Evolutionary conservation across 2,113 vertebrate species (phyloP).

Genomic region (Polypterus bichir): DNA sequence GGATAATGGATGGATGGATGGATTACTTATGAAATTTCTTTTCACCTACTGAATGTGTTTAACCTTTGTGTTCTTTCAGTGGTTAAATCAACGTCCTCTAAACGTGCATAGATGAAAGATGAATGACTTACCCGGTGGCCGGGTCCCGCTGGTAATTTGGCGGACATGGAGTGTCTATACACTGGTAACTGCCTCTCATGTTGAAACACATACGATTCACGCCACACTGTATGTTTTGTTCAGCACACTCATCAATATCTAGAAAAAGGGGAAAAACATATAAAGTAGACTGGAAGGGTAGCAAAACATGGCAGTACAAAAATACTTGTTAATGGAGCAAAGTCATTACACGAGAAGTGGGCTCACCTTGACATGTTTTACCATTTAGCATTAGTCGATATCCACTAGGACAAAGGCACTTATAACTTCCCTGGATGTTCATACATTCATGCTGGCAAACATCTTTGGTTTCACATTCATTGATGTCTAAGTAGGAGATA

Average conservation of each 20-base stretch:
- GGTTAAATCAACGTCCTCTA: no score
- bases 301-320: neutral
- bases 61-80: no score
- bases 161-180: constrained; percentile 88
- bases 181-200: constrained; percentile 84
- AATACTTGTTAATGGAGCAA: constrained; percentile 15
- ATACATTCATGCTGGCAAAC: constrained; percentile 85
- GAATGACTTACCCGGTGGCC: constrained; percentile 60
- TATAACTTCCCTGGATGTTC: constrained; percentile 80
- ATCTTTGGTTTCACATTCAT: constrained; percentile 82
- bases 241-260: constrained; percentile 88
- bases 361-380: constrained; percentile 84
- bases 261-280: constrained; percentile 6
- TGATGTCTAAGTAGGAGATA: constrained; percentile 62
- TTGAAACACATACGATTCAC: constrained; percentile 90
- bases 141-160: constrained; percentile 75
- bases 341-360: no score
- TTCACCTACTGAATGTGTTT: no score
- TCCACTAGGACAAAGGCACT: constrained; percentile 73
- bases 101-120: neutral
- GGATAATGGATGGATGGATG: no score
- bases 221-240: constrained; percentile 77
- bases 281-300: no score
- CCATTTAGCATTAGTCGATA: constrained; percentile 79
- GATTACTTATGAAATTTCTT: no score